Evolutionary conservation across 2,113 vertebrate species (phyloP).

Genomic region (Ceyx cyanopectus): DNA sequence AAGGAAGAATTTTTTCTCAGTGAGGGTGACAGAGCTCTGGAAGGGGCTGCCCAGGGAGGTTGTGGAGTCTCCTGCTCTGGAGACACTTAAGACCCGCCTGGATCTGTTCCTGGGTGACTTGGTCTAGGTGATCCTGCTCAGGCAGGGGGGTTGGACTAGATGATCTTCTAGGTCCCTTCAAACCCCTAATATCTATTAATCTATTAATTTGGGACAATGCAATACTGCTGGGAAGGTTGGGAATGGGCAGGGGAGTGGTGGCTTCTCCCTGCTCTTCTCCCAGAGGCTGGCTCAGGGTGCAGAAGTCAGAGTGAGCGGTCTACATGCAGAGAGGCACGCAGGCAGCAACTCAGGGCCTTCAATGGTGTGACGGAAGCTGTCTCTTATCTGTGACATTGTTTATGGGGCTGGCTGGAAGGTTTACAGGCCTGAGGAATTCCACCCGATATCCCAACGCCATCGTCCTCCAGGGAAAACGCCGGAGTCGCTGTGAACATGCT

Average conservation of each 20-base stretch:
- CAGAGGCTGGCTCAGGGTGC: not conserved
- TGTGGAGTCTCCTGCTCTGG: too few relatives aligned
- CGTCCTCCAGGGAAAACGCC: not conserved
- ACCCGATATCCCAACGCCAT: not conserved
- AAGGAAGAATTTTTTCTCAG: too few relatives aligned
- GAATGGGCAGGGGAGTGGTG: not conserved
- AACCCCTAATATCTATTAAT: too few relatives aligned
- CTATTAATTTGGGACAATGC: not conserved
- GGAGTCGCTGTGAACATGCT: not conserved
- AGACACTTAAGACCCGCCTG: too few relatives aligned
- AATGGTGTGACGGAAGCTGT: not conserved
- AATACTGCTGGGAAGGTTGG: not conserved
- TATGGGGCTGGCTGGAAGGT: not conserved
- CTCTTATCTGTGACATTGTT: conserved; percentile 17
- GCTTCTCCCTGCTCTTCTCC: not conserved
- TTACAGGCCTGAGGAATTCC: conserved; percentile 42
- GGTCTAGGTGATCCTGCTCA: too few relatives aligned
- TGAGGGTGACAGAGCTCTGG: too few relatives aligned
- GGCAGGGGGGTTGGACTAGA: too few relatives aligned
- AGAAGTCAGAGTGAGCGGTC: not conserved
- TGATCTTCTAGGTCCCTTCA: too few relatives aligned
- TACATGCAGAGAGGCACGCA: accelerated
- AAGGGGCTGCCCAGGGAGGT: too few relatives aligned
- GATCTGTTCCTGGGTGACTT: too few relatives aligned
- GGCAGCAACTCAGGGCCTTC: not conserved